Evolutionary conservation across 2,797 vertebrate species (phyloP).

Genomic region (Rhynchotus rufescens): DNA sequence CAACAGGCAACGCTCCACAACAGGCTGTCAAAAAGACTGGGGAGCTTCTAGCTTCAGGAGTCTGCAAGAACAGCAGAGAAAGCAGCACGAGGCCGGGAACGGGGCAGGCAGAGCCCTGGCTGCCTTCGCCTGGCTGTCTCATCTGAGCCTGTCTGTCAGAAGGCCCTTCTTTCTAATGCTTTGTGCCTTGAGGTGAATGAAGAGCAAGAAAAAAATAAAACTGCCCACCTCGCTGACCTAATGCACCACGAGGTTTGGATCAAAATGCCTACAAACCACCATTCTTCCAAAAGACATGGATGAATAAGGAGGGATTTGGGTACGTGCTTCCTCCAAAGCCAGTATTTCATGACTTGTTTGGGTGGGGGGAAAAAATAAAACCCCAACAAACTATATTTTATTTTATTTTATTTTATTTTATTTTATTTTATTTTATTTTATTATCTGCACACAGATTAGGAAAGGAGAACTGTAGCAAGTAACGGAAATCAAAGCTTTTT

Average conservation of each 20-base stretch:
- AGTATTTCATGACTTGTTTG: background rate
- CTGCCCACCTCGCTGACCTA: background rate
- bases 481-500: constrained; percentile 13
- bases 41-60: background rate
- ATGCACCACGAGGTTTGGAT: background rate
- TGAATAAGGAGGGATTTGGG: background rate
- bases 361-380: background rate
- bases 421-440: background rate
- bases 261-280: background rate
- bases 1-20: background rate
- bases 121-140: background rate
- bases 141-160: background rate
- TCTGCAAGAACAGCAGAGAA: background rate
- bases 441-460: background rate
- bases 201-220: background rate
- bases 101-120: background rate
- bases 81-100: background rate
- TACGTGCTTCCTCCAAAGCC: background rate
- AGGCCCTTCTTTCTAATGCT: background rate
- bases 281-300: background rate
- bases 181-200: background rate
- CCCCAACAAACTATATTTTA: fast-evolving
- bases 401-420: background rate
- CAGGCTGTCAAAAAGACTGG: background rate
- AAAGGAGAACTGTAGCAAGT: constrained; percentile 12